phyloP scores from a whole-genome alignment of 2,888 invertebrate species.

The Drosophila pseudotalamancana region DNA sequence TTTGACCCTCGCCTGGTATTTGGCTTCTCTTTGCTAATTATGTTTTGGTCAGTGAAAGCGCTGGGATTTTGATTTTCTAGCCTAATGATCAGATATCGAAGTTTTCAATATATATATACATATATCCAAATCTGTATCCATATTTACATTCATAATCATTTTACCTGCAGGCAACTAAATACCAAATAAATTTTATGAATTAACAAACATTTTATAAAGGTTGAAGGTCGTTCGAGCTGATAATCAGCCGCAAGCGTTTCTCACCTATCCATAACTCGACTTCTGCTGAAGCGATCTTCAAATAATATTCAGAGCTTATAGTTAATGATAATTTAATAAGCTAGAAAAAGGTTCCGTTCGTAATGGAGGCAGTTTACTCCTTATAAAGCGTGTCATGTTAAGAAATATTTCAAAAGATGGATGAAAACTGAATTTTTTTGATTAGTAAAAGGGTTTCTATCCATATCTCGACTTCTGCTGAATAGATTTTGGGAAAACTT shows the following conservation, averaged over 20 bases:
- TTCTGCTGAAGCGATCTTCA: not conserved
- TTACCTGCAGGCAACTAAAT: conserved; percentile 9
- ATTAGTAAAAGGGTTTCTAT: not conserved
- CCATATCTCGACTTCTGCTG: not conserved
- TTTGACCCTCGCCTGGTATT: conserved; percentile 35
- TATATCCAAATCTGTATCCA: not conserved
- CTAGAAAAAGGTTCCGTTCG: too few species aligned
- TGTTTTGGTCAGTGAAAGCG: conserved; percentile 48
- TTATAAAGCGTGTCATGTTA: too few species aligned
- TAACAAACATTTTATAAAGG: not conserved
- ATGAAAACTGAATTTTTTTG: too few species aligned
- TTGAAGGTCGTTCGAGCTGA: conserved; percentile 8
- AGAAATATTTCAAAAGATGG: too few species aligned
- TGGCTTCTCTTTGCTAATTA: conserved; percentile 36
- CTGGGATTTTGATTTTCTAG: conserved; percentile 11
- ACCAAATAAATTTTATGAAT: not conserved
- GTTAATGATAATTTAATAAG: not conserved
- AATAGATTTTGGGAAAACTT: not conserved
- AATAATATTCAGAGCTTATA: not conserved
- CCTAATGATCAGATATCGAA: conserved; percentile 26
- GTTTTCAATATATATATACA: too few species aligned
- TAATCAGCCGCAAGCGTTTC: not conserved
- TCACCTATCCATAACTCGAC: conserved; percentile 5
- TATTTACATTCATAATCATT: conserved; percentile 14
- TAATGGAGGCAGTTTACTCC: too few species aligned